These are phyloP conservation scores for Cynodonichthys magdalenae DNA, from an alignment of 2,797 vertebrate genomes.

Conservation along the genomic window DNA sequence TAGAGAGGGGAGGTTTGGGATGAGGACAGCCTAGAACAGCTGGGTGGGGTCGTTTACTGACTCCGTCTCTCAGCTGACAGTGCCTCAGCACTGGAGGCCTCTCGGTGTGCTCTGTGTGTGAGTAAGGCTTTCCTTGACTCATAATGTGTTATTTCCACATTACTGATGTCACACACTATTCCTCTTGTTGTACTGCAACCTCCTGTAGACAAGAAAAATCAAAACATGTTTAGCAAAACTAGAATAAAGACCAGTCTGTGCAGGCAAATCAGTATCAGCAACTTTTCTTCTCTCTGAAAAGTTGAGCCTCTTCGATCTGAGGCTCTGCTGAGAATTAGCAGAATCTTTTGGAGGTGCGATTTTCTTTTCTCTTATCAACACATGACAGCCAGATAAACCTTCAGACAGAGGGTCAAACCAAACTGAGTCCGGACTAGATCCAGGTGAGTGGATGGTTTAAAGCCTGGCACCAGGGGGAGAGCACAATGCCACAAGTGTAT, in stretches of 20 bases:
- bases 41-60: slow-evolving; percentile 69
- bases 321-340: slow-evolving; percentile 16
- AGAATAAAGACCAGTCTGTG: slow-evolving; percentile 25
- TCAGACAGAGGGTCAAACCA: slow-evolving; percentile 16
- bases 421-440: slow-evolving; percentile 33
- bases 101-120: slow-evolving; percentile 34
- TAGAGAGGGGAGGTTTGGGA: slow-evolving; percentile 47
- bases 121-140: slow-evolving; percentile 66
- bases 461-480: slow-evolving; percentile 26
- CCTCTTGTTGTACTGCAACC: slow-evolving; percentile 47
- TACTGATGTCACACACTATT: slow-evolving; percentile 35
- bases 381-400: slow-evolving; percentile 29
- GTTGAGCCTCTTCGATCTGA: slow-evolving; percentile 25
- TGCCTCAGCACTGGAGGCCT: slow-evolving; percentile 43
- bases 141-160: slow-evolving; percentile 53
- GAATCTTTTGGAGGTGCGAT: slow-evolving; percentile 15
- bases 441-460: slow-evolving; percentile 51
- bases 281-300: slow-evolving; percentile 12
- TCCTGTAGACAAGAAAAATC: slow-evolving; percentile 50
- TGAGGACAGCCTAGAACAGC: slow-evolving; percentile 40
- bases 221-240: slow-evolving; percentile 35
- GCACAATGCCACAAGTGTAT: slow-evolving; percentile 43
- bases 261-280: slow-evolving; percentile 3
- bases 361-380: slow-evolving; percentile 28
- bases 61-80: slow-evolving; percentile 58